These are phyloP conservation scores for Apodemia hepburni DNA, from an alignment of 2,888 invertebrate genomes.

Conservation along the genomic window DNA sequence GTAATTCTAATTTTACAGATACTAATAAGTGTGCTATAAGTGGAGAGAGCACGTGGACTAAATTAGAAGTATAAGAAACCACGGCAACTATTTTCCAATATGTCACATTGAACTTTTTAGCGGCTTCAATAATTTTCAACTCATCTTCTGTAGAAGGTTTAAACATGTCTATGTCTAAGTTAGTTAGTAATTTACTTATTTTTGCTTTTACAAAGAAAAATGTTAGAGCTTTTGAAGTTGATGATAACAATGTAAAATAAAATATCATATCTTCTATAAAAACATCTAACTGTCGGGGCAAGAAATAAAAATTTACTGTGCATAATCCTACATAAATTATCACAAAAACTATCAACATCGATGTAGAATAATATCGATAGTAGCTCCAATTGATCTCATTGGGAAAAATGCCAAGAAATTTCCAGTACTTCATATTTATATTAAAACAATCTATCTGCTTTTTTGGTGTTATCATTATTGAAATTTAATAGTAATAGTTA, in stretches of 20 bases:
- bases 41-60: conserved; percentile 39
- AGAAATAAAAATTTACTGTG: conserved; percentile 46
- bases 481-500: too few relatives aligned
- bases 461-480: too few relatives aligned
- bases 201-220: conserved; percentile 39
- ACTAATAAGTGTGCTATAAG: conserved; percentile 41
- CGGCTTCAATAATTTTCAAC: conserved; percentile 38
- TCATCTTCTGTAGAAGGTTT: conserved; percentile 40
- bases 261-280: conserved; percentile 51
- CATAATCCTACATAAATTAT: conserved; percentile 38
- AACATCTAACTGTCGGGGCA: conserved; percentile 43
- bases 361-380: conserved; percentile 39
- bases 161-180: conserved; percentile 48
- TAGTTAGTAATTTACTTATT: conserved; percentile 39
- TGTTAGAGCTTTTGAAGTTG: conserved; percentile 46
- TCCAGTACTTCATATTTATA: conserved; percentile 38
- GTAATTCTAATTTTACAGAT: conserved; percentile 37
- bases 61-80: conserved; percentile 39
- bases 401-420: conserved; percentile 46
- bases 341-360: conserved; percentile 21
- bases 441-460: too few relatives aligned
- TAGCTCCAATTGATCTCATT: conserved; percentile 28
- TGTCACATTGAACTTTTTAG: conserved; percentile 42
- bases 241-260: conserved; percentile 45
- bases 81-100: conserved; percentile 46